Base-by-base conservation (phyloP, 2,797 vertebrate genomes). In the Pogonophryne albipinna region DNA sequence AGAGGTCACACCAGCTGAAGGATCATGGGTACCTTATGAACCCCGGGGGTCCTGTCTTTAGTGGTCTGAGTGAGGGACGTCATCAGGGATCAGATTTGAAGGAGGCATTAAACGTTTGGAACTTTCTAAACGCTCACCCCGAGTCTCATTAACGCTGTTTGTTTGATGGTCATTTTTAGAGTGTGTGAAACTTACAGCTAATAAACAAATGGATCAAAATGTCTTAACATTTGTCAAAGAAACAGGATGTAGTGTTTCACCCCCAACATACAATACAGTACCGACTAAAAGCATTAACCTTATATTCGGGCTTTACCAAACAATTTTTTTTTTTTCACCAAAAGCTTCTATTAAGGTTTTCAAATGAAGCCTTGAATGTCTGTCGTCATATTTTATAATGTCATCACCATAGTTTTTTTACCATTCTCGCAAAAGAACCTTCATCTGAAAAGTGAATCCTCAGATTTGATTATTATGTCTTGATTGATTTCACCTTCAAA, bases 1-100 rank as follows among this genome's bases (percentile, higher is more conserved):
- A 82, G 49, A 85, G 77, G 83, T 83, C 71, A 59, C 62, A 23
- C 15, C 44, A 66, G 70, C 74, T 82, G 68, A 67, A 44, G 41
- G 62, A 79, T 69, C 56, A 41, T n/a, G 13, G 42, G 2, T 49
- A 31, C 27, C 46, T 56, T 47, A 59, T 79, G 80, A 83, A 62
- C 80, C 50, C 23, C 8, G 71, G 34, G 82, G 78, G 34, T 85
- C 81, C 66, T 38, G 59, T 68, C 61, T 55, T 55, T 6, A 38
- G 55, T 38, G 0, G 45, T 76, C 70, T 49, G 47, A 47, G 51
- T 23, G 3, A 23, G 16, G 38, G n/a, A 44, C 69, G 56, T 84
- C 72, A 80, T 88, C 71, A 73, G 52, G 13, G 74, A 60, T 80
- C 63, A 52, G 74, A 71, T 27, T 53, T 3, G 15, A 10, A 59